These are phyloP conservation scores for Menura novaehollandiae DNA, from an alignment of 2,113 vertebrate genomes.

Conservation along the genomic window DNA sequence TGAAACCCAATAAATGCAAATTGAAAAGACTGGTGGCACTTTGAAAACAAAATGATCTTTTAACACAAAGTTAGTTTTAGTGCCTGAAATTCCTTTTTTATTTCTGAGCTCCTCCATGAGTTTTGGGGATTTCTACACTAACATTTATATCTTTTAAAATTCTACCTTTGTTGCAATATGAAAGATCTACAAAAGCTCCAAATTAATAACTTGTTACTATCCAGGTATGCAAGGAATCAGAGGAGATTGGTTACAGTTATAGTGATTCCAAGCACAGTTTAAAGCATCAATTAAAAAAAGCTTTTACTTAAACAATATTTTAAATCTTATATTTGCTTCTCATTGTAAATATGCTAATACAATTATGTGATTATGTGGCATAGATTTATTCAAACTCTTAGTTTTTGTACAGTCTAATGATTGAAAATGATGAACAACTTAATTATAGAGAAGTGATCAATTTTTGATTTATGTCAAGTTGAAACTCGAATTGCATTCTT, in stretches of 20 bases:
- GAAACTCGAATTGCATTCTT: not conserved
- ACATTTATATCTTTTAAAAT: not conserved
- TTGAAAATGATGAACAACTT: not conserved
- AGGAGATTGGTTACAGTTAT: not conserved
- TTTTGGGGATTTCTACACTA: not conserved
- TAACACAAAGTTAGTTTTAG: not conserved
- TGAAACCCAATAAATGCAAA: not conserved
- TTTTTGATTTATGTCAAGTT: not conserved
- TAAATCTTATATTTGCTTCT: not conserved
- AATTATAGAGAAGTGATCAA: not conserved
- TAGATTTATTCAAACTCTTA: not conserved
- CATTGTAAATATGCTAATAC: not conserved
- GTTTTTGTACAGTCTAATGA: not conserved
- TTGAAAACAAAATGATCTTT: not conserved
- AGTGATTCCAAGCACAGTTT: not conserved
- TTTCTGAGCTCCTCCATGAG: not conserved
- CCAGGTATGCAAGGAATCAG: not conserved
- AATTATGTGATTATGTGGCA: not conserved
- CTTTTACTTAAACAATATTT: not conserved
- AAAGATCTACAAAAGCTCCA: not conserved
- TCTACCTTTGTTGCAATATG: not conserved
- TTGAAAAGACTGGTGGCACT: not conserved
- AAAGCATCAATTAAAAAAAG: not conserved
- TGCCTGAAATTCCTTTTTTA: not conserved
- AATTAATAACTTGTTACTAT: not conserved